These are phyloP conservation scores for Drosophila subobscura DNA, from an alignment of 1,140 invertebrate species.

Conservation along the genomic window DNA sequence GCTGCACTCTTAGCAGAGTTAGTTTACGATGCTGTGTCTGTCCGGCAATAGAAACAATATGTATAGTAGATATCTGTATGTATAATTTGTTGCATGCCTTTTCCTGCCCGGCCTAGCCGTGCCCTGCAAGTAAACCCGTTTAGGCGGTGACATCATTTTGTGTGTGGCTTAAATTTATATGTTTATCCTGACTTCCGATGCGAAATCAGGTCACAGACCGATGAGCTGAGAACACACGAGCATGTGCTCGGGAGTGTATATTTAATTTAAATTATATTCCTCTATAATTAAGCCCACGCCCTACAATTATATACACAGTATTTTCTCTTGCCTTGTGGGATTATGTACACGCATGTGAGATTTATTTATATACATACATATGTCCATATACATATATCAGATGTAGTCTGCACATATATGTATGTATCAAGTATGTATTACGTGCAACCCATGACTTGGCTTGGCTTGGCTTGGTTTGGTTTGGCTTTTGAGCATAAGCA, in stretches of 20 bases:
- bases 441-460: conserved; percentile 35
- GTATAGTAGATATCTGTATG: too few relatives aligned
- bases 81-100: neutral
- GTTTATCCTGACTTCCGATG: conserved; percentile 26
- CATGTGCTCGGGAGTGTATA: conserved; percentile 2
- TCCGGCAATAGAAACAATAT: conserved; percentile 11
- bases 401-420: neutral
- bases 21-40: conserved; percentile 13
- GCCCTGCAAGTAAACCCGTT: neutral
- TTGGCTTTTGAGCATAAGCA: conserved; percentile 64
- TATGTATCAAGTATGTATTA: neutral
- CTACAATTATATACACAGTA: conserved; percentile 54
- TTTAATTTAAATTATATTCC: conserved; percentile 52
- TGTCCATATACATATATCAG: neutral
- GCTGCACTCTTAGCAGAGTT: conserved; percentile 10
- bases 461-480: conserved; percentile 20
- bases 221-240: neutral
- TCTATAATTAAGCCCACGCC: conserved; percentile 37
- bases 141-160: conserved; percentile 19
- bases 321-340: conserved; percentile 32
- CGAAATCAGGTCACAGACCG: conserved; percentile 42
- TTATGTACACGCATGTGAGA: conserved; percentile 28
- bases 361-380: neutral
- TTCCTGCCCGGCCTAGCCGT: neutral
- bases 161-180: conserved; percentile 8